Base-by-base conservation (phyloP, 1,140 invertebrate species). In the Penaeus vannamei region DNA sequence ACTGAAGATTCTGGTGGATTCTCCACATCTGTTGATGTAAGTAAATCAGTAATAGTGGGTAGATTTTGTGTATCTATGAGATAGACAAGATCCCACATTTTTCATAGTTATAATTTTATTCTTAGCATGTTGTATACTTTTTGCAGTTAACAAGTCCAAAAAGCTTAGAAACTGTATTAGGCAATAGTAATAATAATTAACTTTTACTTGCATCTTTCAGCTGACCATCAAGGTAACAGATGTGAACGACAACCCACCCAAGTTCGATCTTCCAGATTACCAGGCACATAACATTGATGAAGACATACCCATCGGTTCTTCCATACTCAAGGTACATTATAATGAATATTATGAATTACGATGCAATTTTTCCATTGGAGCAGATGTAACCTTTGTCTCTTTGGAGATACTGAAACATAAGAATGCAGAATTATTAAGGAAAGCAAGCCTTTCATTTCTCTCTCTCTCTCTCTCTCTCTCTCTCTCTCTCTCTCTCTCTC, bases 1-100 rank as follows among this genome's bases (percentile, higher is more conserved):
- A 98, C 97, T 10, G 98, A 98, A 93, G 98, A 98, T 93, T 98
- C 97, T 1, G 98, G 98, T 69, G 98, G 98, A 85, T 98, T 98
- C 93, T 98, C 97, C 22, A 98, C 97, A 32, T 97, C 97, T 26
- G 97, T 98, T 90, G 97, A 98, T 95, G 97, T 98, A 94, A 93
- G 92, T 93, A 42, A 91, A 10, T 77, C 59, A 53, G 17, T 53
- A 53, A 17, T 14, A 53, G 53, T 17, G 12, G 17, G 0, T 53
- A 53, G 17, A 10, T 12, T 53, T 53, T 53, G 10, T 17, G 53
- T 53, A 53, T 14, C 53, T 53, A 17, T 17, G 17, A 53, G 12
- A 53, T 12, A 53, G 10, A 12, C 53, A 53, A 53, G 53, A 53
- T 53, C 53, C 0, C 17, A 17, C 53, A 53, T 17, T 53, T 53